Percentiles rank a stretch among this genome's conserved stretches.
phyloP scores from a whole-genome alignment of 2,888 invertebrate genomes.

The Catocala fraxini region DNA sequence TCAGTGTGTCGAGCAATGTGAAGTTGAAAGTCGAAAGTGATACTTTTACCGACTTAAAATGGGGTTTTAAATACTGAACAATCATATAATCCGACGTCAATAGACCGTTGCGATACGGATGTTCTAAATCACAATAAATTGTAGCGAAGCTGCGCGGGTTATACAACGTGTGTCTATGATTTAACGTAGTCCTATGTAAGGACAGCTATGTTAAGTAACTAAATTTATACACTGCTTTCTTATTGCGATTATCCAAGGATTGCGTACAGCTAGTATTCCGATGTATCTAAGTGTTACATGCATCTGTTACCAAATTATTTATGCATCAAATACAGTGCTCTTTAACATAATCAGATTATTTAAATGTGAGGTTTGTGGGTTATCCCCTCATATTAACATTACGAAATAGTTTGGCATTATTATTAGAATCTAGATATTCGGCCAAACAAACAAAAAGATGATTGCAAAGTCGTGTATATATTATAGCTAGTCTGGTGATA shows the following conservation, averaged over 20 bases:
- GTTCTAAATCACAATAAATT: conserved; percentile 32
- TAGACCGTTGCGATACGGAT: conserved; percentile 38
- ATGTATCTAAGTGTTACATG: neutral
- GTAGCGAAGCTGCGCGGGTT: conserved; percentile 16
- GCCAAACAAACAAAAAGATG: too few relatives aligned
- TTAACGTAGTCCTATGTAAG: conserved; percentile 17
- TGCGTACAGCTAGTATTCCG: conserved; percentile 4
- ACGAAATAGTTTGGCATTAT: too few relatives aligned
- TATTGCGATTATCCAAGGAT: conserved; percentile 3
- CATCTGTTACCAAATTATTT: neutral
- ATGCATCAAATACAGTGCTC: neutral
- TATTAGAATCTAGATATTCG: too few relatives aligned
- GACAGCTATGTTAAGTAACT: conserved; percentile 18
- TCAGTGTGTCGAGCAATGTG: conserved; percentile 6
- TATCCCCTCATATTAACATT: too few relatives aligned
- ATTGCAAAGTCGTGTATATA: too few relatives aligned
- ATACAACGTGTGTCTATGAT: conserved; percentile 18
- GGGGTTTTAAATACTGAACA: conserved; percentile 23
- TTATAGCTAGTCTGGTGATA: too few relatives aligned
- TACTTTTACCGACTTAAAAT: conserved; percentile 12
- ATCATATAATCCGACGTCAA: conserved; percentile 37
- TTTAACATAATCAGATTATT: neutral
- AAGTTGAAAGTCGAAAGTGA: conserved; percentile 21
- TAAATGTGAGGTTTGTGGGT: neutral
- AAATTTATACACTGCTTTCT: conserved; percentile 17